These are phyloP conservation scores for Drosophila bifasciata DNA, from an alignment of 1,140 invertebrate species.

Conservation along the genomic window DNA sequence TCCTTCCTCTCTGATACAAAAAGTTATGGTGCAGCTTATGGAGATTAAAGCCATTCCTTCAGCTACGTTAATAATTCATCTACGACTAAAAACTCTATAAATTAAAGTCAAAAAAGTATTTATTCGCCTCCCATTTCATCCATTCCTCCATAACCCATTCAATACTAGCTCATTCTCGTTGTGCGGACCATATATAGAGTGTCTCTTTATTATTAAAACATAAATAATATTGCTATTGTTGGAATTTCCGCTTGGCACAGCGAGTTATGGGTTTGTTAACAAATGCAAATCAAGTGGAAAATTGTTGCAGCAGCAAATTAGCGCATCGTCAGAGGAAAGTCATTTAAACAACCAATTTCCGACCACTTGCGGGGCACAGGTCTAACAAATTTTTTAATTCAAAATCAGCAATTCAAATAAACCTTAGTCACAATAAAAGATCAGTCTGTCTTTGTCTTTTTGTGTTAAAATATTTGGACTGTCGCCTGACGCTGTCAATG, in stretches of 20 bases:
- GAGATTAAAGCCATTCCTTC: too few relatives aligned
- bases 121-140: too few relatives aligned
- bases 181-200: conserved; percentile 50
- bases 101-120: too few relatives aligned
- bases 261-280: conserved; percentile 75
- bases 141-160: not conserved
- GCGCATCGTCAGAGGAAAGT: conserved; percentile 61
- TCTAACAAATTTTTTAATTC: conserved; percentile 71
- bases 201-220: conserved; percentile 69
- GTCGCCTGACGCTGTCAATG: conserved; percentile 43
- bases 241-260: conserved; percentile 66
- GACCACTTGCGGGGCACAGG: conserved; percentile 39
- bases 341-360: conserved; percentile 38
- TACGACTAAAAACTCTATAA: too few relatives aligned
- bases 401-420: conserved; percentile 73
- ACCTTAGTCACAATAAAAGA: conserved; percentile 31
- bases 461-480: conserved; percentile 27
- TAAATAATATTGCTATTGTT: conserved; percentile 75
- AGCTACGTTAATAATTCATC: too few relatives aligned
- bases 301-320: conserved; percentile 77
- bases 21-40: too few relatives aligned
- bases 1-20: too few relatives aligned
- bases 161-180: conserved; percentile 1
- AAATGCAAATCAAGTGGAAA: conserved; percentile 77
- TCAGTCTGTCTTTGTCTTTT: conserved; percentile 6